Evolutionary conservation across 2,113 vertebrate genomes (phyloP).

Genomic region (Oncorhynchus mykiss): DNA sequence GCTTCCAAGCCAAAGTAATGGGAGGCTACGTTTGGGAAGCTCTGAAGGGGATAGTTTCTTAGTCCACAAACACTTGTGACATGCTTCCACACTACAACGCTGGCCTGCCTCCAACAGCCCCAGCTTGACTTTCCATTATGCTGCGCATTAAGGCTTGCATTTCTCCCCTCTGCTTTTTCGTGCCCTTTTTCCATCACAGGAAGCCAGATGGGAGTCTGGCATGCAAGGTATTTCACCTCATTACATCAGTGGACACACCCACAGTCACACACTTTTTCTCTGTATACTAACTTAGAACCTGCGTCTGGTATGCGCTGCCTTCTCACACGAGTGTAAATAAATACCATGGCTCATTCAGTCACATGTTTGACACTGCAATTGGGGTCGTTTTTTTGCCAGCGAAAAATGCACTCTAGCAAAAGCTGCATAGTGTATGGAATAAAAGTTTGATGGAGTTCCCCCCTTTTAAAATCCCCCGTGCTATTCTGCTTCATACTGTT

Average conservation of each 20-base stretch:
- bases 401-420: too few relatives aligned
- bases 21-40: not conserved
- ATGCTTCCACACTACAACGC: not conserved
- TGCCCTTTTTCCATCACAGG: not conserved
- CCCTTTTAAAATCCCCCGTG: too few relatives aligned
- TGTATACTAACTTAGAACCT: slow-evolving; percentile 21
- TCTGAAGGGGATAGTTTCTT: not conserved
- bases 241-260: not conserved
- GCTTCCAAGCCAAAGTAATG: not conserved
- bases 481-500: too few relatives aligned
- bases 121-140: slow-evolving; percentile 1
- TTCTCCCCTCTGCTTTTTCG: not conserved
- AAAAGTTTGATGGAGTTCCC: too few relatives aligned
- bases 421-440: too few relatives aligned
- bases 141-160: not conserved
- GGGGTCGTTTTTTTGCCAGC: slow-evolving; percentile 53
- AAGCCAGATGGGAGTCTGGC: not conserved
- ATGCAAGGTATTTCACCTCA: not conserved
- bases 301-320: not conserved
- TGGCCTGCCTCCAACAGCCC: not conserved
- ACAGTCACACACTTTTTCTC: not conserved
- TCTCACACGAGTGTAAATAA: not conserved
- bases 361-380: slow-evolving; percentile 28
- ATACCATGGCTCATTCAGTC: not conserved
- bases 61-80: not conserved